Percentiles rank a stretch among this genome's conserved stretches.
Conservation (phyloP, 1,140 invertebrate species). For the Caerostris extrusa region DNA sequence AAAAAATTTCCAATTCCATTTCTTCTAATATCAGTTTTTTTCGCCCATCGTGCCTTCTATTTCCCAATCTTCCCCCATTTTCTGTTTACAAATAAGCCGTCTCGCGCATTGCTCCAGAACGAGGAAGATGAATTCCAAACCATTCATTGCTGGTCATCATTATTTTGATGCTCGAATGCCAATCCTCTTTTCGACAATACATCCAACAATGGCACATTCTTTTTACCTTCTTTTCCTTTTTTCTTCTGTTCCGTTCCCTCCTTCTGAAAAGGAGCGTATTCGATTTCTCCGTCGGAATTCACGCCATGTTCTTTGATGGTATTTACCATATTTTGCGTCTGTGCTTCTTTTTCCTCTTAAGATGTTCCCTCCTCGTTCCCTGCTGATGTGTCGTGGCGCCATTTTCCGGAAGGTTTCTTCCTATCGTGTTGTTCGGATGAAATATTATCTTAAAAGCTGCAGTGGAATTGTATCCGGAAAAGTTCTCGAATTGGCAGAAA, state of each 20-base stretch:
- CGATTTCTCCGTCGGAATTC: conserved; percentile 1
- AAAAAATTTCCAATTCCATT: neutral
- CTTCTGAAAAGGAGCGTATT: neutral
- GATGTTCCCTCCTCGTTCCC: too few species aligned
- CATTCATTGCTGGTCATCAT: neutral
- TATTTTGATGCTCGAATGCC: conserved; percentile 10
- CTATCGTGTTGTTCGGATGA: neutral
- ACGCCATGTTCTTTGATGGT: neutral
- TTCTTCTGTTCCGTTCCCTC: neutral
- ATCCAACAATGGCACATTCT: neutral
- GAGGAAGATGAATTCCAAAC: neutral
- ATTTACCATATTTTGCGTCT: conserved; percentile 7
- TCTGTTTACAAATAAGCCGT: conserved; percentile 26
- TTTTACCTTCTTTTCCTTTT: neutral
- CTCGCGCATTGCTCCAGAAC: neutral
- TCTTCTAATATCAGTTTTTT: neutral
- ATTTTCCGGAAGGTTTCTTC: neutral
- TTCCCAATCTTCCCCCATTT: neutral
- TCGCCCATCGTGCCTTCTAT: too few species aligned
- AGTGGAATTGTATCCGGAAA: neutral
- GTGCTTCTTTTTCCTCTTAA: neutral
- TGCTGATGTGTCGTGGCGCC: neutral
- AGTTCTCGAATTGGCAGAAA: neutral
- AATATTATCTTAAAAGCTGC: neutral
- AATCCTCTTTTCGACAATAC: neutral